phyloP scores from a whole-genome alignment of 2,888 invertebrate species.

The Uloborus plumipes region DNA sequence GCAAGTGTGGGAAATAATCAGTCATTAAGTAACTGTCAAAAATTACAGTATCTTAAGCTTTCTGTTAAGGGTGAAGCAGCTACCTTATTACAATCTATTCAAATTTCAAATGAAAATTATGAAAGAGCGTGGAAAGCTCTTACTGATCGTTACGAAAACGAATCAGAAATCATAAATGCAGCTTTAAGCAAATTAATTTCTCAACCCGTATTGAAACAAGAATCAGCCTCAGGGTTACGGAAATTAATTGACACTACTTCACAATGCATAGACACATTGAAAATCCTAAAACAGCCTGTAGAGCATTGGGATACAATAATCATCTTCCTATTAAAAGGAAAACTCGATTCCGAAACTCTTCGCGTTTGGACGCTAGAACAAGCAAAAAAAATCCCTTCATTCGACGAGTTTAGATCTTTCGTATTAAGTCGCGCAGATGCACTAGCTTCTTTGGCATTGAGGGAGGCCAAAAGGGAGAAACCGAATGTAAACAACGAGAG shows the following conservation, averaged over 20 bases:
- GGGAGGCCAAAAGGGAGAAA: neutral
- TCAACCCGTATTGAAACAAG: neutral
- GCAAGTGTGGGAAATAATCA: neutral
- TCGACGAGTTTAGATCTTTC: neutral
- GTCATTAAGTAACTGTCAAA: neutral
- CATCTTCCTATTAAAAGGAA: slow-evolving; percentile 11
- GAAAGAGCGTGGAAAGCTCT: neutral
- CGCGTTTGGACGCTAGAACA: neutral
- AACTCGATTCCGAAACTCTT: neutral
- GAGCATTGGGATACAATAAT: slow-evolving; percentile 14
- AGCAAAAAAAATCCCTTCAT: neutral
- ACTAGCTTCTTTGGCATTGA: neutral
- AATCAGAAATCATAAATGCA: neutral
- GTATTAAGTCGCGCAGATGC: neutral
- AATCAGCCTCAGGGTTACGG: slow-evolving; percentile 4
- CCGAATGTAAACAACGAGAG: neutral
- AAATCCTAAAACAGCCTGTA: slow-evolving; percentile 8
- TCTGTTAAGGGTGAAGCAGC: neutral
- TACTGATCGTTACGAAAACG: neutral
- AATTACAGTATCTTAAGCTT: neutral
- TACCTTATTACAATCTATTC: neutral
- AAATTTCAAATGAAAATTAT: neutral
- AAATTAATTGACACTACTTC: slow-evolving; percentile 5
- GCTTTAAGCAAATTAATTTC: neutral
- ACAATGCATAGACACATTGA: slow-evolving; percentile 15